These are phyloP conservation scores for Euborellia annulipes DNA, from an alignment of 1,140 invertebrate genomes.

Conservation along the genomic window DNA sequence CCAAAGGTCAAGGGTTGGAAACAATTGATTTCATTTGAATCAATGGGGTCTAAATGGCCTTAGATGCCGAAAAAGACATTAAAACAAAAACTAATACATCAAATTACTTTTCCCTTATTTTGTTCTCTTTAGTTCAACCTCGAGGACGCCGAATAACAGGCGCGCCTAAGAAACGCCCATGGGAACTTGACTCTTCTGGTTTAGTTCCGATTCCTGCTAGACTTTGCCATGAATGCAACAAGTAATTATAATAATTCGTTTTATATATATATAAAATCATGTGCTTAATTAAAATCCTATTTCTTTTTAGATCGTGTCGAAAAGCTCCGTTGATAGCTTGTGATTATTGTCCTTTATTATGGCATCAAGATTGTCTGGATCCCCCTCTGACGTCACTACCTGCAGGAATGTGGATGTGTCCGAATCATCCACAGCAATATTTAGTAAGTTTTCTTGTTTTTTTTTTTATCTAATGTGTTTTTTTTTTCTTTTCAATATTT, in stretches of 20 bases:
- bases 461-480: not conserved
- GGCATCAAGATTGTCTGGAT: conserved; percentile 85
- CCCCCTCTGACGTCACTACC: conserved; percentile 78
- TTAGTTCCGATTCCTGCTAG: conserved; percentile 67
- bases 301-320: conserved; percentile 45
- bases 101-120: no score
- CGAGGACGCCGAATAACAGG: not conserved
- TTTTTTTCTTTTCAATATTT: not conserved
- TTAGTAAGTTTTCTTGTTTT: conserved; percentile 37
- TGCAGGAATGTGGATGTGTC: conserved; percentile 89
- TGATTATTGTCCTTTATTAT: conserved; percentile 82
- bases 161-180: conserved; percentile 19
- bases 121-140: no score
- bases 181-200: conserved; percentile 57
- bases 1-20: no score
- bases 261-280: conserved; percentile 1
- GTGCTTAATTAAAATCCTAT: not conserved
- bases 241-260: conserved; percentile 21
- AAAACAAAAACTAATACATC: no score
- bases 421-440: conserved; percentile 82
- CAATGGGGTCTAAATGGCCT: no score
- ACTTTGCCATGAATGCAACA: conserved; percentile 64
- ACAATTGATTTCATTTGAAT: no score
- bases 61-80: no score
- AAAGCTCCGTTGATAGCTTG: conserved; percentile 72